Evolutionary conservation across 2,113 vertebrate species (phyloP), one percentile per base, ranked within the genome.

Genomic region (Argyrosomus japonicus): DNA sequence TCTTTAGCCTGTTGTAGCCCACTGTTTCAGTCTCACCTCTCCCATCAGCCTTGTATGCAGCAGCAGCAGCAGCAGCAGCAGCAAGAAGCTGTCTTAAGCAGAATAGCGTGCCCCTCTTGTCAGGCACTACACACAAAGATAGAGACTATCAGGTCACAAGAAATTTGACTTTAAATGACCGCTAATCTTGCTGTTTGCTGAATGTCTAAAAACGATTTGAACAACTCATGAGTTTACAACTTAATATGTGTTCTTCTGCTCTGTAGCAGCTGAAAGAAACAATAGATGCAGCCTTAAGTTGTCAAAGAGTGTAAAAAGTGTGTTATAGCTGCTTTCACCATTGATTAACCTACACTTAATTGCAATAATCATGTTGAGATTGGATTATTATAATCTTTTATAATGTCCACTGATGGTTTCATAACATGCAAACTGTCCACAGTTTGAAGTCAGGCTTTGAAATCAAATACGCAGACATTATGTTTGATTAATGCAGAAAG

Each of bases 41-140:
- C 27, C 36, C 18, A n/a, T 1, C n/a, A 75, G 27, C n/a, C 21
- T 17, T 8, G 11, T 53, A 50, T 71, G 21, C 51, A 57, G 57
- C 47, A 47, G 67, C 56, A 36, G 67, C 56, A 36, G 29, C 58
- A 36, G 29, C 50, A 57, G 56, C 67, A 45, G 67, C 56, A 40
- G 17, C 58, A 32, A 18, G 15, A 21, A 65, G 47, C 17, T 51
- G 70, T 63, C 45, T 60, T 13, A 14, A 23, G 29, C 68, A 36
- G 48, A n/a, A 32, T 7, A 14, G 19, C 14, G 17, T 4, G 11
- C 29, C 0, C n/a, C 29, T 12, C 47, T 32, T 62, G 47, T 10
- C 15, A 25, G 17, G 25, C 56, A 53, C 21, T 25, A 13, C 29
- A 32, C 19, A 25, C 70, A 61, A 50, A 67, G 27, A 47, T 10